phyloP scores from a whole-genome alignment of 2,888 invertebrate genomes.

The Dynastes grantii region DNA sequence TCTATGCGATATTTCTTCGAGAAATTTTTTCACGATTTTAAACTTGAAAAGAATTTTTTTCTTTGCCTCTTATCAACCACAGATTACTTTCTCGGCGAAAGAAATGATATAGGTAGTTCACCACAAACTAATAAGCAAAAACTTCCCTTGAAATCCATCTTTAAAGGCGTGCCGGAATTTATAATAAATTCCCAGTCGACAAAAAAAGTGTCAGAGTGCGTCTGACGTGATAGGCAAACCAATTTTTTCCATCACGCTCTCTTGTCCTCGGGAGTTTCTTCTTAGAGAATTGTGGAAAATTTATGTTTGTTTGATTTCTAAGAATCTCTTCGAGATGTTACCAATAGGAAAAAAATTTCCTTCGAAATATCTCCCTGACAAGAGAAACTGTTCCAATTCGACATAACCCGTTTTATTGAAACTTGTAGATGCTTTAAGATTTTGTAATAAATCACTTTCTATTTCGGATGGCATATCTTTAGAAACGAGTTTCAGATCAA shows the following conservation, averaged over 20 bases:
- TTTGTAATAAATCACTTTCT: too few species aligned
- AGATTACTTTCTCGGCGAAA: neutral
- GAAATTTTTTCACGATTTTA: conserved; percentile 24
- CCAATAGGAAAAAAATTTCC: too few species aligned
- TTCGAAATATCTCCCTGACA: too few species aligned
- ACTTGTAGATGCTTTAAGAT: too few species aligned
- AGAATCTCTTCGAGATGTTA: neutral
- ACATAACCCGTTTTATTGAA: too few species aligned
- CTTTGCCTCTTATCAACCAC: neutral
- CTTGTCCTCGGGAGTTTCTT: conserved; percentile 6
- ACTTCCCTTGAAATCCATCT: conserved; percentile 30
- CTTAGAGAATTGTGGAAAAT: conserved; percentile 12
- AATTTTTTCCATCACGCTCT: conserved; percentile 10
- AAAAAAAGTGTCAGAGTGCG: conserved; percentile 40
- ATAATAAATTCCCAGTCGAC: conserved; percentile 31
- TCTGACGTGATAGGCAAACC: conserved; percentile 29
- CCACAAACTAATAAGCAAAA: conserved; percentile 40
- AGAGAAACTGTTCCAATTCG: too few species aligned
- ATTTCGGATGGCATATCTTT: too few species aligned
- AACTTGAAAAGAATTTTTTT: conserved; percentile 16
- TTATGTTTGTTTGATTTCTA: conserved; percentile 26
- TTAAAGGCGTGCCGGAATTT: conserved; percentile 38
- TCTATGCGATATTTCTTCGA: neutral
- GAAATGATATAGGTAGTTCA: conserved; percentile 6
- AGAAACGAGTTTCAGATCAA: too few species aligned